Evolutionary conservation across 2,888 invertebrate genomes (phyloP).

Genomic region (Gandaritis pyraliata): DNA sequence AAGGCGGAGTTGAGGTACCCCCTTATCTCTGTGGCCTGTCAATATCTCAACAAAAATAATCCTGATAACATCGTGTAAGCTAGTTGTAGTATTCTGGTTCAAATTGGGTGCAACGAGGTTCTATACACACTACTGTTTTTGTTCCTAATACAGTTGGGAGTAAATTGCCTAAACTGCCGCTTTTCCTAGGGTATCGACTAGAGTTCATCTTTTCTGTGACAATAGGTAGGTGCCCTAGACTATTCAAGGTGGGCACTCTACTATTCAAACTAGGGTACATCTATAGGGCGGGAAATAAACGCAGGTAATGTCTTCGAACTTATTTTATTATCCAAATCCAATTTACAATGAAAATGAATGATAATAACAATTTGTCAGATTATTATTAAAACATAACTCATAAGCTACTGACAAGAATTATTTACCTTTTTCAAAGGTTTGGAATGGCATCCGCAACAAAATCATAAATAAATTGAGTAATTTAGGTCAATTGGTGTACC

Average conservation of each 20-base stretch:
- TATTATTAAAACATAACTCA: slow-evolving; percentile 65
- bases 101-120: too few relatives aligned
- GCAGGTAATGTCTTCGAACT: slow-evolving; percentile 51
- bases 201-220: too few relatives aligned
- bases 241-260: too few relatives aligned
- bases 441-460: slow-evolving; percentile 79
- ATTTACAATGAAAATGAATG: slow-evolving; percentile 76
- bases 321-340: slow-evolving; percentile 78
- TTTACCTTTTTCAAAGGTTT: slow-evolving; percentile 79
- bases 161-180: too few relatives aligned
- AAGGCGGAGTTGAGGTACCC: slow-evolving; percentile 38
- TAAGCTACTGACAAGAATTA: slow-evolving; percentile 83
- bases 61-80: slow-evolving; percentile 4
- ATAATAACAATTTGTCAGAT: slow-evolving; percentile 66
- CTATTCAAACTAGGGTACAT: too few relatives aligned
- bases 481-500: slow-evolving; percentile 45
- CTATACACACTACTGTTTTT: too few relatives aligned
- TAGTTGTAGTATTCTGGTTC: slow-evolving; percentile 9
- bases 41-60: slow-evolving; percentile 53
- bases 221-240: too few relatives aligned
- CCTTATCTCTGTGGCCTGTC: slow-evolving; percentile 62
- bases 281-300: slow-evolving; percentile 1
- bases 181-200: too few relatives aligned
- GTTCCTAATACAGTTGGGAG: too few relatives aligned
- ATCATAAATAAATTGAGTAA: slow-evolving; percentile 51